Percentiles rank a stretch among this genome's conserved stretches.
These are phyloP conservation scores for Hypotaenidia okinawae DNA, from an alignment of 2,797 vertebrate genomes.

Conservation along the genomic window DNA sequence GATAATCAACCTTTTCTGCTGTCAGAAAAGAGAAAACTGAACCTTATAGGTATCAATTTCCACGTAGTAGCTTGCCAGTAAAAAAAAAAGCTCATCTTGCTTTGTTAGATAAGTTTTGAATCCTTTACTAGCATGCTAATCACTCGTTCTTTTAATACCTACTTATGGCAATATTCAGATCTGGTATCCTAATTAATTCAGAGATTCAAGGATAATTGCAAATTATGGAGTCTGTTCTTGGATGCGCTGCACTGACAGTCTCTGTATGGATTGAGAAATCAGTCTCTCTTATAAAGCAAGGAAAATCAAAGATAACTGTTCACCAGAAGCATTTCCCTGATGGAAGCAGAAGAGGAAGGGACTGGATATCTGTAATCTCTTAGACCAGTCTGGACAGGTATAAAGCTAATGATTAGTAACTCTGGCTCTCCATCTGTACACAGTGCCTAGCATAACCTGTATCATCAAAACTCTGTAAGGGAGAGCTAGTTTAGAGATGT, in stretches of 20 bases:
- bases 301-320: not conserved
- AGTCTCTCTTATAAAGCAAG: not conserved
- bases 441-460: not conserved
- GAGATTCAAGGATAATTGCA: not conserved
- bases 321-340: not conserved
- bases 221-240: not conserved
- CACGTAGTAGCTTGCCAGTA: not conserved
- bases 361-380: not conserved
- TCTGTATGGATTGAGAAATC: not conserved
- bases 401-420: not conserved
- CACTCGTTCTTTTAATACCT: not conserved
- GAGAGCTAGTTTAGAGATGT: not conserved
- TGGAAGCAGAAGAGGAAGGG: not conserved
- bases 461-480: not conserved
- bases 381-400: not conserved
- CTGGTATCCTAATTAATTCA: slow-evolving; percentile 11
- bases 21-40: not conserved
- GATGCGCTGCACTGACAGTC: not conserved
- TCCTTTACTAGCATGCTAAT: not conserved
- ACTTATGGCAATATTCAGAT: not conserved
- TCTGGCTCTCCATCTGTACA: not conserved
- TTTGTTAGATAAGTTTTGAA: not conserved
- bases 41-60: not conserved
- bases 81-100: not conserved
- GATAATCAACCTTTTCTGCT: not conserved